Evolutionary conservation across 2,888 invertebrate species (phyloP), one percentile per base, ranked within the genome.

Genomic region (Ophion ventricosus): DNA sequence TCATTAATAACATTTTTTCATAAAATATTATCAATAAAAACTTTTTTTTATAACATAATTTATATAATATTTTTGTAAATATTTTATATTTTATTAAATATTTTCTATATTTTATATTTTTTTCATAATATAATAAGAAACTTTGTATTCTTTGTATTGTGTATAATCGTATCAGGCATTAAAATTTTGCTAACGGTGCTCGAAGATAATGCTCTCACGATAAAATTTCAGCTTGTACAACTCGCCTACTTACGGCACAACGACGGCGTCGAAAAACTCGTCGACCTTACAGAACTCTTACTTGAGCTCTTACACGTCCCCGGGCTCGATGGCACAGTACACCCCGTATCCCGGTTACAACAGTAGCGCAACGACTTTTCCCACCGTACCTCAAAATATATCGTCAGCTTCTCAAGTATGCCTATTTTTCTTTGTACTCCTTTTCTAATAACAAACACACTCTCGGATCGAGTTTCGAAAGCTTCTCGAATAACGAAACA

Each of bases 241-340:
- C 85, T 91, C 92, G 43, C 91, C 92, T 54, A 87, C 91, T 57
- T 93, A 92, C 74, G 91, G 92, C 82, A 87, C 91, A 77, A 88
- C 92, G 66, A 90, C 91, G 20, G 88, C 88, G 2, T 86, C 92
- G 54, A 93, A 93, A 83, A 92, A 91, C 85, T 89, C 93, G 56
- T 82, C 92, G 78, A 87, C 90, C 29, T 84, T 93, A 54, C 93
- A 92, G 86, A 91, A 88, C 72, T 87, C 93, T 79, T 93, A 93
- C 84, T 81, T 93, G 88, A 91, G 91, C 87, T 89, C 93, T n/a
- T 93, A 93, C 80, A 88, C 92, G 43, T 89, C 92, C 43, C 90
- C 93, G 40, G 91, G 89, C 85, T 90, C 93, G 77, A 93, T 93
- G 92, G 88, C 92, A 54, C 93, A 93, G 86, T 93, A 93, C 87